These are phyloP conservation scores for Garrulus glandarius DNA, from an alignment of 2,797 vertebrate species.

Conservation along the genomic window DNA sequence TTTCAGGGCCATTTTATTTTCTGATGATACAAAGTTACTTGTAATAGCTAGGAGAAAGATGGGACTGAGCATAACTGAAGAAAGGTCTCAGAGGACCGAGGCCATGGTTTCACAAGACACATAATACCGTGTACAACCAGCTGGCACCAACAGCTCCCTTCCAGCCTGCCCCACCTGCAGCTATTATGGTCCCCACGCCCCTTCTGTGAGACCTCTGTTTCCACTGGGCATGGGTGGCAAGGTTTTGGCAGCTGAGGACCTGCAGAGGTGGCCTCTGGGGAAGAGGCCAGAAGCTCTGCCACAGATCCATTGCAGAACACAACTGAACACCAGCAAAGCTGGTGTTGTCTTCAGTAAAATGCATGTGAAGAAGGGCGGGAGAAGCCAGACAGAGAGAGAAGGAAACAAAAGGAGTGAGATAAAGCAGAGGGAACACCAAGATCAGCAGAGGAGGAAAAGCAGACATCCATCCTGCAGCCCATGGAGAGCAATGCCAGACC, in stretches of 20 bases:
- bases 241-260: not conserved
- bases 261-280: not conserved
- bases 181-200: rapidly evolving
- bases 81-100: not conserved
- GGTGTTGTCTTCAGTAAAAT: not conserved
- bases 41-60: not conserved
- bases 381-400: not conserved
- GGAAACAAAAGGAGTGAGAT: not conserved
- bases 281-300: not conserved
- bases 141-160: not conserved
- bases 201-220: not conserved
- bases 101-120: not conserved
- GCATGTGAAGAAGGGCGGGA: rapidly evolving
- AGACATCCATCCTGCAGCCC: rapidly evolving
- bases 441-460: not conserved
- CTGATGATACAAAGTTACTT: not conserved
- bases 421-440: not conserved
- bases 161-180: not conserved
- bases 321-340: not conserved
- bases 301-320: not conserved
- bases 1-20: not conserved
- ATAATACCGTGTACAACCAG: rapidly evolving
- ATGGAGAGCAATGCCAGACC: not conserved
- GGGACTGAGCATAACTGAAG: not conserved
- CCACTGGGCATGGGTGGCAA: rapidly evolving